Percentiles rank a stretch among this genome's conserved stretches.
phyloP scores from a whole-genome alignment of 2,113 vertebrate species.

The Cebus imitator region DNA sequence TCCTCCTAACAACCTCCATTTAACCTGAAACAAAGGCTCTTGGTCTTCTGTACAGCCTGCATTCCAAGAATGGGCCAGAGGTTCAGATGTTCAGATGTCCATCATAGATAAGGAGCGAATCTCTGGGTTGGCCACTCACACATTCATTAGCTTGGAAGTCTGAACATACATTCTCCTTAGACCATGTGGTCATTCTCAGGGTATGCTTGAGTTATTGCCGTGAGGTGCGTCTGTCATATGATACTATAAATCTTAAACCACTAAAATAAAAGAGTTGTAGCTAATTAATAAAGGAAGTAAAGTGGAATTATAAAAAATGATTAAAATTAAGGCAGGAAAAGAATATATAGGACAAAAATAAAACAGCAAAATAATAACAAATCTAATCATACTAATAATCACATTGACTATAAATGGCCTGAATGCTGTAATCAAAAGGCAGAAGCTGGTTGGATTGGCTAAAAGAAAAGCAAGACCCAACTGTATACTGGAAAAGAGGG shows the following conservation, averaged over 20 bases:
- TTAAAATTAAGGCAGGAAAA: background rate
- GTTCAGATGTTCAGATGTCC: no score
- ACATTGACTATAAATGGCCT: background rate
- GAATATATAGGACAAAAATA: background rate
- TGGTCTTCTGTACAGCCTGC: no score
- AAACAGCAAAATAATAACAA: background rate
- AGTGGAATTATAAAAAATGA: background rate
- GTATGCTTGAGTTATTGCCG: no score
- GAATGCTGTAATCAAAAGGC: background rate
- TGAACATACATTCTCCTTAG: no score
- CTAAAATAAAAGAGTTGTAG: background rate
- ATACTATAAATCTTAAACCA: background rate
- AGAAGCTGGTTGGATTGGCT: background rate
- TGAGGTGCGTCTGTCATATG: no score
- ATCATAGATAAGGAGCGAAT: no score
- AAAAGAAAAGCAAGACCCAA: background rate
- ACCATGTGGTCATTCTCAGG: no score
- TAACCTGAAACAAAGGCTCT: no score
- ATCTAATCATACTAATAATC: background rate
- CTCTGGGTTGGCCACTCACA: no score
- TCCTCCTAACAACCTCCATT: no score
- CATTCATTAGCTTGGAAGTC: no score
- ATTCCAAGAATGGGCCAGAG: no score
- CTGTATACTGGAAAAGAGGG: background rate
- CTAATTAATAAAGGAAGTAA: background rate